phyloP scores from a whole-genome alignment of 1,140 invertebrate genomes.

The Papilio aristodemus region DNA sequence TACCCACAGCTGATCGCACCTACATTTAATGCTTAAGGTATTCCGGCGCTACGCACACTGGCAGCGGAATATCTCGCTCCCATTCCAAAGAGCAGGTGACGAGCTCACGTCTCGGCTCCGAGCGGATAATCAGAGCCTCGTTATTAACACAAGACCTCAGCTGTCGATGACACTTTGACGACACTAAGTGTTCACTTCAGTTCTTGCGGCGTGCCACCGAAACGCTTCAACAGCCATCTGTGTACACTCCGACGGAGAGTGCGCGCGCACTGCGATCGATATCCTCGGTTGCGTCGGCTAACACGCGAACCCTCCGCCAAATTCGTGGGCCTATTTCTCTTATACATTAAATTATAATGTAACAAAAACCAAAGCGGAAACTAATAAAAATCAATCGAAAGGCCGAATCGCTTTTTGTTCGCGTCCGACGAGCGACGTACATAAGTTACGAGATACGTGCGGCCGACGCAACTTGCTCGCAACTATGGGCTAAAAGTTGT shows the following conservation, averaged over 20 bases:
- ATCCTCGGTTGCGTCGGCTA: conserved; percentile 63
- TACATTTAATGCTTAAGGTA: conserved; percentile 20
- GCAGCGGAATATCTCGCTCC: not conserved
- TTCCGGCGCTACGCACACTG: not conserved
- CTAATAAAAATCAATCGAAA: conserved; percentile 34
- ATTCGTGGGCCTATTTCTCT: conserved; percentile 64
- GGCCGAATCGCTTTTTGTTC: not conserved
- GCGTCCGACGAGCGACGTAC: not conserved
- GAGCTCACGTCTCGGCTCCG: conserved; percentile 5
- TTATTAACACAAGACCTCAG: conserved; percentile 51
- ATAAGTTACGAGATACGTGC: not conserved
- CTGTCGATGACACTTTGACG: conserved; percentile 62
- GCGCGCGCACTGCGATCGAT: conserved; percentile 78
- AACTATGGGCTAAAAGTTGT: conserved; percentile 26
- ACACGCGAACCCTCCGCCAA: conserved; percentile 60
- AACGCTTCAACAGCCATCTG: conserved; percentile 69
- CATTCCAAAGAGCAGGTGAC: conserved; percentile 12
- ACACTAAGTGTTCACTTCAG: conserved; percentile 68
- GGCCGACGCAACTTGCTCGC: conserved; percentile 17
- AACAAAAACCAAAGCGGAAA: conserved; percentile 35
- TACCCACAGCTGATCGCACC: conserved; percentile 50
- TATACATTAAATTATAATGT: conserved; percentile 42
- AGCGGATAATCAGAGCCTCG: conserved; percentile 42
- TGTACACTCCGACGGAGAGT: conserved; percentile 68
- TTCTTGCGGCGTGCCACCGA: conserved; percentile 63